These are phyloP conservation scores for Pimephales promelas DNA, from an alignment of 2,113 vertebrate genomes.

Conservation along the genomic window DNA sequence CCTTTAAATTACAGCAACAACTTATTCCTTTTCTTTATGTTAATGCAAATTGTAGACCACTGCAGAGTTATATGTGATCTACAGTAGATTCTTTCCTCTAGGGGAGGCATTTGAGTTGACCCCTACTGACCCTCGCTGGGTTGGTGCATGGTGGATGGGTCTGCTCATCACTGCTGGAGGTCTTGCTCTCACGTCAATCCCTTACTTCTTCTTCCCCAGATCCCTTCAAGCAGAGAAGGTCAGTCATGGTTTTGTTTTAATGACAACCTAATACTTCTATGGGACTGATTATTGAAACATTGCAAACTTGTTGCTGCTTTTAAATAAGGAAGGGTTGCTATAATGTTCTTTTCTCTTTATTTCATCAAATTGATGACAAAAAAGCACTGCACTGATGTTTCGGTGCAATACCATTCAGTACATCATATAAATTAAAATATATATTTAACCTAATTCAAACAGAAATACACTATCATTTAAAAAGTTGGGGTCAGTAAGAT, in stretches of 20 bases:
- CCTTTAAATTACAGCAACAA: background rate
- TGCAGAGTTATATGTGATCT: background rate
- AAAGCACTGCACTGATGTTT: too few species aligned
- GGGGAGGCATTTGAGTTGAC: conserved; percentile 71
- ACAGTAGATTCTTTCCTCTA: conserved; percentile 35
- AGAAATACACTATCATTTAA: too few species aligned
- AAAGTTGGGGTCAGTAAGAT: too few species aligned
- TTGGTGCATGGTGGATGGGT: conserved; percentile 98
- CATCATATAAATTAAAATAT: too few species aligned
- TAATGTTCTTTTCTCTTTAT: too few species aligned
- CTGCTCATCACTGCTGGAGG: conserved; percentile 83
- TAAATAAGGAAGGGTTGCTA: too few species aligned
- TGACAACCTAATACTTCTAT: background rate
- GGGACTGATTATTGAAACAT: background rate
- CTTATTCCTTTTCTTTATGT: conserved; percentile 38
- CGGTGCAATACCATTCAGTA: too few species aligned
- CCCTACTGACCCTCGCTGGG: conserved; percentile 86
- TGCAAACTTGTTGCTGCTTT: too few species aligned
- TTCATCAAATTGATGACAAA: too few species aligned
- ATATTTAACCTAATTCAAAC: too few species aligned
- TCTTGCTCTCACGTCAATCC: conserved; percentile 85
- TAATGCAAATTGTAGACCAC: background rate
- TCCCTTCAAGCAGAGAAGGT: conserved; percentile 65
- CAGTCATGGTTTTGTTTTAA: conserved; percentile 42
- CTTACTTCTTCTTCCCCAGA: conserved; percentile 94